Evolutionary conservation across 2,888 invertebrate genomes (phyloP).

Genomic region (Orchesella flavescens): DNA sequence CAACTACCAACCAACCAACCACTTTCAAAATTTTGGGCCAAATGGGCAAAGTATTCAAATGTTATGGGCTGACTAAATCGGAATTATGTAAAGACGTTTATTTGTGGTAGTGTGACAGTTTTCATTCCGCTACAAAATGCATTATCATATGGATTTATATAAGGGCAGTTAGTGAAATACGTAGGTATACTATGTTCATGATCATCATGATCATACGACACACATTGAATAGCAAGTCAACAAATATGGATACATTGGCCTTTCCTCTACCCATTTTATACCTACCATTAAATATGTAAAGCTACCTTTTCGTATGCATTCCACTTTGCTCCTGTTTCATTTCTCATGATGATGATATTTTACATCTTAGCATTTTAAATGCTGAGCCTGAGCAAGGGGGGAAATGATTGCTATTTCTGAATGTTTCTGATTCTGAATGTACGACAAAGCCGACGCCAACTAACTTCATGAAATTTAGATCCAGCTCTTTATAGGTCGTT

Average conservation of each 20-base stretch:
- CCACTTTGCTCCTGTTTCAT: constrained; percentile 31
- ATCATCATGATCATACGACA: background rate
- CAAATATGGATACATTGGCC: background rate
- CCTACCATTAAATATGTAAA: background rate
- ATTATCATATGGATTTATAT: background rate
- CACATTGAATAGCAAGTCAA: background rate
- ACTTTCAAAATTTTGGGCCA: constrained; percentile 54
- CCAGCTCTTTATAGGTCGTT: constrained; percentile 5
- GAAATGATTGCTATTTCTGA: constrained; percentile 28
- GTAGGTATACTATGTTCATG: background rate
- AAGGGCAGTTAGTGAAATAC: background rate
- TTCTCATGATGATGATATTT: constrained; percentile 25
- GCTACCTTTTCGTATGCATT: background rate
- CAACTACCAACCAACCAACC: no score
- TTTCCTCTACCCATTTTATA: background rate
- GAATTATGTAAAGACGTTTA: constrained; percentile 68
- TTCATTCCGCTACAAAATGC: constrained; percentile 36
- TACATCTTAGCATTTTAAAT: constrained; percentile 29
- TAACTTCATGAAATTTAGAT: background rate
- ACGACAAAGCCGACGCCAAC: no score
- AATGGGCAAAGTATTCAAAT: constrained; percentile 70
- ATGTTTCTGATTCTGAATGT: no score
- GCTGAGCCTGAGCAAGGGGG: constrained; percentile 29
- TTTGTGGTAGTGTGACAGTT: constrained; percentile 61
- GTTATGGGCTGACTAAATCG: constrained; percentile 65